Base-by-base conservation (phyloP, 2,113 vertebrate genomes). In the Mionectes macconnelli region DNA sequence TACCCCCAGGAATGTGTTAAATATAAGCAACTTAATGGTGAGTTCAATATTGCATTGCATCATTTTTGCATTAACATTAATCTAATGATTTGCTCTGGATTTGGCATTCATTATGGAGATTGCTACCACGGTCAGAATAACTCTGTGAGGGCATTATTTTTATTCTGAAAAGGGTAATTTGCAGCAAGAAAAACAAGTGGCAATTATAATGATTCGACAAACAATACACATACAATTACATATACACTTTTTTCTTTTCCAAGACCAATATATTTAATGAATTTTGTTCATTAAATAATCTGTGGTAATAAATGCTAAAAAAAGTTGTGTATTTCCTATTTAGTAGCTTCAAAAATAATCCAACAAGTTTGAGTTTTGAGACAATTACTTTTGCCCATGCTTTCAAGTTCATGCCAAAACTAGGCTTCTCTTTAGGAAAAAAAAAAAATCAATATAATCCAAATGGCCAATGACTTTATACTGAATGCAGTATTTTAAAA, bases 401-500 rank as follows among this genome's bases (percentile, higher is more conserved):
- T 45, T 86, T 95, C 72, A 82, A 93, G 66, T 68, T 62, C 76
- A 93, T 93, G 47, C 7, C 20, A 92, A 88, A 80, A 72, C 23
- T 55, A 37, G 28, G 7, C 22, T 84, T 66, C 9, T 52, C 9
- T 62, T 89, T 87, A 84, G 23, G 21, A 56, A 86, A 80, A 89
- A 49, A 89, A 49, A 22, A 69, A 83, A 31, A 10, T 12, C 17
- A 31, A 62, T 70, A 17, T 28, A 60, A 84, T 63, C 39, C 78
- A 60, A 86, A 84, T 47, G 2, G 37, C 35, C 79, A 95, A 74
- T 27, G 63, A 93, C 91, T 89, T 82, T 84, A 74, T 69, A 88
- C 49, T 79, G 55, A 96, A 93, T 74, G 68, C 31, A 73, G 30
- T 9, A 85, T 91, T 96, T 94, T 81, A 56, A 53, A 95, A 85